These are phyloP conservation scores for Harmothoe impar DNA, from an alignment of 2,888 invertebrate species.

Conservation along the genomic window DNA sequence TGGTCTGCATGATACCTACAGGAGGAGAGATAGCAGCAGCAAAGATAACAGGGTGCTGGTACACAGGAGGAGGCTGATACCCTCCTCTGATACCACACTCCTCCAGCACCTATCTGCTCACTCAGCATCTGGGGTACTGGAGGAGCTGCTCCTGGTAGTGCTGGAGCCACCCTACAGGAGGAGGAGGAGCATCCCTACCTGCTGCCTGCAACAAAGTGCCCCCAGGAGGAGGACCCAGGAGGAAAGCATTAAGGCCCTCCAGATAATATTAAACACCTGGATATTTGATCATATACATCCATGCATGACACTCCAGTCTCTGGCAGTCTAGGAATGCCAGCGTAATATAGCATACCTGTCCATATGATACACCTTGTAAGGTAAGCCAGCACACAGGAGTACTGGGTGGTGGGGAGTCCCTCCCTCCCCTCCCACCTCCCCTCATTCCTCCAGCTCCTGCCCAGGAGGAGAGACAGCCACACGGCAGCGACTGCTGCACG, in stretches of 20 bases:
- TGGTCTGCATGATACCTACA: not conserved
- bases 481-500: no score
- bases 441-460: no score
- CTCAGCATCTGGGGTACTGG: not conserved
- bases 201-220: not conserved
- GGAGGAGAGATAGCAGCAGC: slow-evolving; percentile 4
- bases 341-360: no score
- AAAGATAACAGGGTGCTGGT: not conserved
- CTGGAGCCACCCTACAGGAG: not conserved
- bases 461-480: no score
- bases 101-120: not conserved
- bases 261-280: no score
- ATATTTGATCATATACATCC: no score
- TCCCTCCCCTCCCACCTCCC: no score
- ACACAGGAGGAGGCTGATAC: not conserved
- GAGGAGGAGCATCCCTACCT: not conserved
- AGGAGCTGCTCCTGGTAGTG: not conserved
- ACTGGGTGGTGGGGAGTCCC: no score
- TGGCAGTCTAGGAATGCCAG: no score
- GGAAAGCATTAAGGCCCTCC: not conserved
- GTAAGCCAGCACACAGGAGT: no score
- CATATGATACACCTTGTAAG: no score
- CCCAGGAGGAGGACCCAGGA: not conserved
- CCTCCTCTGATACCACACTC: not conserved
- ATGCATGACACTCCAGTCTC: no score